Evolutionary conservation across 2,888 invertebrate species (phyloP).

Genomic region (Agonum fuliginosum): DNA sequence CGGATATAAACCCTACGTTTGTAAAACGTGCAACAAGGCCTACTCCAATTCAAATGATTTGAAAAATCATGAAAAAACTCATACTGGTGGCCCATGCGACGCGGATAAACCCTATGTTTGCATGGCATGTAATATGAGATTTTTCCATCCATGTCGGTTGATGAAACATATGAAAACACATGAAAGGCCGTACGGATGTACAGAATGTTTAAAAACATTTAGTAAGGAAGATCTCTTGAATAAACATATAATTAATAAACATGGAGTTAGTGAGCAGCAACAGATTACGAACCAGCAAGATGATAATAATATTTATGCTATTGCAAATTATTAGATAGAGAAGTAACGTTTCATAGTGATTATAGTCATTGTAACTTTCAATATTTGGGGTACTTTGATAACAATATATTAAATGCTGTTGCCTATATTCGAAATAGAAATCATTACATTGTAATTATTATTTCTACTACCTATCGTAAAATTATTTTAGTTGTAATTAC

Average conservation of each 20-base stretch:
- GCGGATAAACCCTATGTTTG: slow-evolving; percentile 68
- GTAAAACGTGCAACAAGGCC: slow-evolving; percentile 67
- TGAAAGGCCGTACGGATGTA: slow-evolving; percentile 66
- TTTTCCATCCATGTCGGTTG: slow-evolving; percentile 71
- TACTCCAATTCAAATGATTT: slow-evolving; percentile 69
- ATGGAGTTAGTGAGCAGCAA: slow-evolving; percentile 58
- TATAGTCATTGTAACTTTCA: neutral
- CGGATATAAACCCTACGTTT: slow-evolving; percentile 69
- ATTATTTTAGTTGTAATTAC: neutral
- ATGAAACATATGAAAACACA: slow-evolving; percentile 74
- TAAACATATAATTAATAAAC: slow-evolving; percentile 67
- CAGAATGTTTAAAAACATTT: slow-evolving; percentile 67
- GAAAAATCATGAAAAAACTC: slow-evolving; percentile 68
- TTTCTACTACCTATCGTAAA: no score
- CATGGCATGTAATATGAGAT: slow-evolving; percentile 67
- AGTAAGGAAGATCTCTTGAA: slow-evolving; percentile 65
- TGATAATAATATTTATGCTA: slow-evolving; percentile 49
- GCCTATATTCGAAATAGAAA: neutral
- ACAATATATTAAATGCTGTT: slow-evolving; percentile 20
- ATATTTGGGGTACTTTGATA: neutral
- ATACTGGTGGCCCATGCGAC: slow-evolving; percentile 63
- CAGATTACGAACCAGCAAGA: slow-evolving; percentile 31
- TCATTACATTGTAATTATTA: neutral
- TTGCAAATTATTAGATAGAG: slow-evolving; percentile 38
- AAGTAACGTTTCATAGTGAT: neutral